Evolutionary conservation across 2,797 vertebrate genomes (phyloP), one percentile per base, ranked within the genome.

Genomic region (Acanthopagrus latus): DNA sequence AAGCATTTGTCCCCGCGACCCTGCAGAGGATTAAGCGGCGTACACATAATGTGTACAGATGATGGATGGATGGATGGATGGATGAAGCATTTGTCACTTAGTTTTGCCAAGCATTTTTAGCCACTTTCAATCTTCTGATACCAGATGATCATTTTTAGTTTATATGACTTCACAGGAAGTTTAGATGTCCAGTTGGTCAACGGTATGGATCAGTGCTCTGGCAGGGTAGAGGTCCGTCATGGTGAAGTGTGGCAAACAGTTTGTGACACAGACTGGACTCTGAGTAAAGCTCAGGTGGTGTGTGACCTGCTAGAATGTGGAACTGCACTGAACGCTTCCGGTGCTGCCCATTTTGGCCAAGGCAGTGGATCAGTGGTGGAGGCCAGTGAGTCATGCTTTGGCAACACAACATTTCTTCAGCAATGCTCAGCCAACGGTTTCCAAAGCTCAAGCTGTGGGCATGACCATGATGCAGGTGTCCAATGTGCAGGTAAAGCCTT

Each of bases 161-260:
- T 25, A 16, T 10, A 64, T 78, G 16, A 60, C 25, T 68, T 76
- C 38, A 63, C 85, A 94, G 93, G 78, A 23, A 75, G 86, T 64
- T 60, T 94, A 84, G 81, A 65, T 11, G 57, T 71, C 13, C 91
- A 89, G n/a, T 18, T 95, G 79, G 27, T 2, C 0, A 55, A 62
- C 1, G 57, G 71, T 18, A 71, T 5, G 0, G 75, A 85, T 43
- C 75, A 78, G 5, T 95, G 94, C 65, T 78, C 85, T 25, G 94
- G 94, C n/a, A 89, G 92, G 78, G 82, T 95, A 3, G 94, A 94
- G 79, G 87, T 94, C 14, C 89, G 80, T 27, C 67, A 89, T 0
- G 85, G 47, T 0, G 43, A 80, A 0, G 20, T 23, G 1, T 95
- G 94, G 94, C 72, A 88, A 10, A 90, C 92, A 0, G 84, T 95